These are phyloP conservation scores for Campylomormyrus numenius DNA, from an alignment of 2,113 vertebrate genomes.

Conservation along the genomic window DNA sequence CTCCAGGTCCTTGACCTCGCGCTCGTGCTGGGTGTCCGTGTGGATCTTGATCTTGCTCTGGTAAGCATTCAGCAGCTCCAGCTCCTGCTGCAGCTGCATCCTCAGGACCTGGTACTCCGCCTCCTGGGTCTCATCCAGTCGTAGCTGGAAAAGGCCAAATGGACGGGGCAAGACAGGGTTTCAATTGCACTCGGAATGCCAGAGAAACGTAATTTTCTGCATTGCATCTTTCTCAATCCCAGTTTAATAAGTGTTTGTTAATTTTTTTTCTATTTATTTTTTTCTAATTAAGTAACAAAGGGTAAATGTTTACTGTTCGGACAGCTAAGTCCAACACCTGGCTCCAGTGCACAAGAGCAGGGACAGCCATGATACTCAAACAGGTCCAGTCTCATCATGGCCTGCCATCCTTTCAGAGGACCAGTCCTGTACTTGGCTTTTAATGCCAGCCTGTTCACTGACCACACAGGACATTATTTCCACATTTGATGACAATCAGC, in stretches of 20 bases:
- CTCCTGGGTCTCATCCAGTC: slow-evolving; percentile 84
- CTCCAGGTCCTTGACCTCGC: slow-evolving; percentile 81
- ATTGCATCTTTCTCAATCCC: not conserved
- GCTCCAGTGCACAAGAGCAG: not conserved
- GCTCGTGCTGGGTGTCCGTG: slow-evolving; percentile 78
- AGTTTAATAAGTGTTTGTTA: not conserved
- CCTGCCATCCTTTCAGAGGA: not conserved
- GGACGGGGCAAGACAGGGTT: not conserved
- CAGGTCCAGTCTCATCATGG: not conserved
- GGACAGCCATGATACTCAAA: not conserved
- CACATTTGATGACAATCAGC: not conserved
- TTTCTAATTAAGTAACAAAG: not conserved
- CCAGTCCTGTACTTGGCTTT: not conserved
- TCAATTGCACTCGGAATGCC: not conserved
- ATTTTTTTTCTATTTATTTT: not conserved
- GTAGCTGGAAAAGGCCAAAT: slow-evolving; percentile 54
- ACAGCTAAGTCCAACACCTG: not conserved
- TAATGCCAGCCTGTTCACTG: not conserved
- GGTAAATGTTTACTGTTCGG: not conserved
- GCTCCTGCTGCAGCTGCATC: slow-evolving; percentile 85
- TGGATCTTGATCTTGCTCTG: slow-evolving; percentile 95
- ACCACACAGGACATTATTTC: not conserved
- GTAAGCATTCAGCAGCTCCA: slow-evolving; percentile 85
- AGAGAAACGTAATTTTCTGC: not conserved
- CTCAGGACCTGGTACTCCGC: slow-evolving; percentile 81